Base-by-base conservation (phyloP, 2,888 invertebrate species). In the Agapetus fuscipes region DNA sequence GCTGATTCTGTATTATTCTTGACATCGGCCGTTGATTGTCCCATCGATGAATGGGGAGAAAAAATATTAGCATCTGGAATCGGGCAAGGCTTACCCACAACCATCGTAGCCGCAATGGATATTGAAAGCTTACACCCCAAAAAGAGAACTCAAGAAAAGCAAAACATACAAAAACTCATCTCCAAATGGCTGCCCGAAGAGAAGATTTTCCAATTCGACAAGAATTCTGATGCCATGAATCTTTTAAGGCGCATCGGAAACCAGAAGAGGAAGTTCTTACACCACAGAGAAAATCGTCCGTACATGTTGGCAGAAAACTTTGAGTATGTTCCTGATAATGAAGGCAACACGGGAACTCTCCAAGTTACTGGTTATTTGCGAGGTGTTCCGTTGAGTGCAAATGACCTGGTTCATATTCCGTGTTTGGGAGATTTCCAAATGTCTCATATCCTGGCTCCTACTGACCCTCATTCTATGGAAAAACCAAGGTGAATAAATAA, bases 381-480 rank as follows among this genome's bases (percentile, higher is more conserved):
- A 51, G 91, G 94, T 1, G 76, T 77, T 54, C 71, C 83, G 3
- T 61, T 97, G 35, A 84, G 85, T 56, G 93, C 88, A 0, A 94
- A 97, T 63, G 74, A 83, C 45, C 68, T 96, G 37, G 74, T 98
- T 15, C 93, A 98, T 56, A 76, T 98, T 37, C 83, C 90, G 30
- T 95, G 95, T 0, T 73, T 89, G 54, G 96, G 96, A 6, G 90
- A 95, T 56, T 97, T 85, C 57, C 95, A 95, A 67, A 79, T 98
- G 76, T 67, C 72, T 1, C 78, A 82, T 58, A 86, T 96, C 48
- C 79, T 80, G 59, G 72, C 74, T 0, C 65, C 74, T 1, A 66
- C 69, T 44, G 85, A 88, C 62, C 86, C 84, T 2, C 77, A 80
- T 57, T 74, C 76, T 37, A 50, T 76, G 28, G 65, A 66, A 52